A percentile compares a stretch with the other conserved stretches of the same genome.
Evolutionary conservation across 1,140 invertebrate species (phyloP).

Genomic region (Teleopsis dalmanni): DNA sequence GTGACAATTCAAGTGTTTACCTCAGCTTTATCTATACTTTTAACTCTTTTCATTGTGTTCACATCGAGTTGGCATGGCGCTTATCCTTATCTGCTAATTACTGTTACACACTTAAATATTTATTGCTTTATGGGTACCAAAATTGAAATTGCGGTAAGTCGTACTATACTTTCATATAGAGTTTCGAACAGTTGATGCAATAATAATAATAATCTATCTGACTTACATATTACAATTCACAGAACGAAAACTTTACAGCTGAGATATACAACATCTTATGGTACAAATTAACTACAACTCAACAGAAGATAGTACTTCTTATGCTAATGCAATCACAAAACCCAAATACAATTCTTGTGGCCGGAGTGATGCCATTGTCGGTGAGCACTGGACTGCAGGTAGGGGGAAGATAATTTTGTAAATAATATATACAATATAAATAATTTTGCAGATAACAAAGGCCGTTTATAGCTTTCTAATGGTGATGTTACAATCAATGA

Average conservation of each 20-base stretch:
- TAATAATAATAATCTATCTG: neutral
- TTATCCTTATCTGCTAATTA: neutral
- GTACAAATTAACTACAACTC: neutral
- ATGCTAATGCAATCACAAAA: conserved; percentile 7
- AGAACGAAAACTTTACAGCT: conserved; percentile 7
- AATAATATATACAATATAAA: neutral
- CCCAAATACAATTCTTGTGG: neutral
- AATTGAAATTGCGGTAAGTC: conserved; percentile 5
- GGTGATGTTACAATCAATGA: conserved; percentile 6
- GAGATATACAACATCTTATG: conserved; percentile 6
- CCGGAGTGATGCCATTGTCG: conserved; percentile 5
- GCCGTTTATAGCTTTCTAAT: conserved; percentile 7
- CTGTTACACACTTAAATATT: neutral
- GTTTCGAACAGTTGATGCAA: neutral
- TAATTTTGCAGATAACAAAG: conserved; percentile 1
- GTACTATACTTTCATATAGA: neutral
- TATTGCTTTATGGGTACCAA: conserved; percentile 9
- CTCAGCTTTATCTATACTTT: conserved; percentile 3
- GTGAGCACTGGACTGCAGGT: conserved; percentile 7
- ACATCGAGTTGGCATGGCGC: conserved; percentile 8
- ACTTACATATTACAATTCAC: too few relatives aligned
- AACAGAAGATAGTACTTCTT: conserved; percentile 3
- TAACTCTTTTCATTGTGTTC: conserved; percentile 4
- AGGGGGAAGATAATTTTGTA: neutral
- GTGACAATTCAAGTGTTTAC: neutral